Evolutionary conservation across 2,113 vertebrate species (phyloP).

Genomic region (Collichthys lucidus): DNA sequence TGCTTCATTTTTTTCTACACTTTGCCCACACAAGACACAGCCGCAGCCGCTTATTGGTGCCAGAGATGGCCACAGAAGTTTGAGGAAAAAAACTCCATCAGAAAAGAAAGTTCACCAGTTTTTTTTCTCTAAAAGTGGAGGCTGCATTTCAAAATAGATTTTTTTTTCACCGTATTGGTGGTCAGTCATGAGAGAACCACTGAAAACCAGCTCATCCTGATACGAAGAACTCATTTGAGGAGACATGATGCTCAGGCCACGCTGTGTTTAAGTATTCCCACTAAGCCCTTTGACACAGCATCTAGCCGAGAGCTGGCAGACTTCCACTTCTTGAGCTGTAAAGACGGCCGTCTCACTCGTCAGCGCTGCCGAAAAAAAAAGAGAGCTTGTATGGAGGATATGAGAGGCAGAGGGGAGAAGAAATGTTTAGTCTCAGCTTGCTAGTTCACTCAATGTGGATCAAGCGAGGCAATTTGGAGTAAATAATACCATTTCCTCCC

Average conservation of each 20-base stretch:
- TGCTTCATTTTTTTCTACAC: slow-evolving; percentile 33
- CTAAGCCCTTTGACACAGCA: slow-evolving; percentile 59
- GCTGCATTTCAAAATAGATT: too few relatives aligned
- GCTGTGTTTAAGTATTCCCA: slow-evolving; percentile 59
- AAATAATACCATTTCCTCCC: slow-evolving; percentile 80
- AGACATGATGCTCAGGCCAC: slow-evolving; percentile 55
- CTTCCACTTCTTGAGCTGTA: slow-evolving; percentile 47
- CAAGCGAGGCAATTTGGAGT: slow-evolving; percentile 66
- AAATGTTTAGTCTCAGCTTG: slow-evolving; percentile 68
- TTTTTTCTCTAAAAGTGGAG: too few relatives aligned
- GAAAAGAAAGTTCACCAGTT: slow-evolving; percentile 11
- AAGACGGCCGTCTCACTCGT: slow-evolving; percentile 36
- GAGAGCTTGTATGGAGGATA: slow-evolving; percentile 30
- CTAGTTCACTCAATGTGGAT: slow-evolving; percentile 66
- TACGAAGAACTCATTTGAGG: slow-evolving; percentile 46
- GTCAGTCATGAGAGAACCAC: slow-evolving; percentile 25
- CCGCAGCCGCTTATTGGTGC: background rate
- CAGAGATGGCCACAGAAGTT: slow-evolving; percentile 45
- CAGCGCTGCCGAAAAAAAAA: slow-evolving; percentile 16
- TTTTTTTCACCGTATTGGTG: slow-evolving; percentile 11
- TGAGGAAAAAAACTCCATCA: slow-evolving; percentile 5
- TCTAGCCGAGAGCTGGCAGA: slow-evolving; percentile 47
- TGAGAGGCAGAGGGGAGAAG: slow-evolving; percentile 39
- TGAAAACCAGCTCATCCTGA: slow-evolving; percentile 30
- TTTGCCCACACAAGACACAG: slow-evolving; percentile 47